phyloP scores from a whole-genome alignment of 2,797 vertebrate species.

The Zalophus californianus region DNA sequence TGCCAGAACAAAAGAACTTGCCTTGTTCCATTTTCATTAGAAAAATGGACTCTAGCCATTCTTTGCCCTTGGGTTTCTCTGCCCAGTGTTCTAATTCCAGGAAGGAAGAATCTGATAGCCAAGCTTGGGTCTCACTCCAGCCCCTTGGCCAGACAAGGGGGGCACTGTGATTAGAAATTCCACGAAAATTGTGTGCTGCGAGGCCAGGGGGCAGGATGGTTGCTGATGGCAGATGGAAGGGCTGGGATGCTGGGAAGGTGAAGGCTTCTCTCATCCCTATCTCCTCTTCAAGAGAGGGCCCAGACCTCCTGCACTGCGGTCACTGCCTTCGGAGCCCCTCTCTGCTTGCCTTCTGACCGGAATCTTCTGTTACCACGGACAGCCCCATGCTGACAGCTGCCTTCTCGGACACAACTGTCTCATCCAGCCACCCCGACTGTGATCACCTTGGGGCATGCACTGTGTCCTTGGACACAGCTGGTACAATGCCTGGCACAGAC shows the following conservation, averaged over 20 bases:
- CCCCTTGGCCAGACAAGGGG: not conserved
- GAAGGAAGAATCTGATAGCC: conserved; percentile 52
- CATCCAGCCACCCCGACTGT: not conserved
- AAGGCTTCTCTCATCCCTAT: not conserved
- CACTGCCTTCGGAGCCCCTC: not conserved
- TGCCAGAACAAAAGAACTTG: not conserved
- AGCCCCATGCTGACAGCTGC: not conserved
- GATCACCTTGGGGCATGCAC: not conserved
- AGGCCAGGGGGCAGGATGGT: fast-evolving
- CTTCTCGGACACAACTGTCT: not conserved
- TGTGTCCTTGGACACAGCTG: not conserved
- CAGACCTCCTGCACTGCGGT: not conserved
- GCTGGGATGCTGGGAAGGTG: not conserved
- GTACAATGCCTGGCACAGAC: not conserved
- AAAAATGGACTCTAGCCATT: not conserved
- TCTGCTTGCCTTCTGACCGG: not conserved
- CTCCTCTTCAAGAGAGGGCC: not conserved
- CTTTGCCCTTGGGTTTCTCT: conserved; percentile 39
- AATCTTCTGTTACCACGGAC: not conserved
- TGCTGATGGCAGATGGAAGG: not conserved
- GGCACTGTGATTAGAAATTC: not conserved
- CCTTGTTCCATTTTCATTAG: conserved; percentile 29
- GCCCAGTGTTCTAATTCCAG: conserved; percentile 29
- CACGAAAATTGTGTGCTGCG: not conserved
- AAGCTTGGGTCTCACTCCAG: not conserved